phyloP scores from a whole-genome alignment of 2,797 vertebrate genomes.

The Pachyuromys duprasi region DNA sequence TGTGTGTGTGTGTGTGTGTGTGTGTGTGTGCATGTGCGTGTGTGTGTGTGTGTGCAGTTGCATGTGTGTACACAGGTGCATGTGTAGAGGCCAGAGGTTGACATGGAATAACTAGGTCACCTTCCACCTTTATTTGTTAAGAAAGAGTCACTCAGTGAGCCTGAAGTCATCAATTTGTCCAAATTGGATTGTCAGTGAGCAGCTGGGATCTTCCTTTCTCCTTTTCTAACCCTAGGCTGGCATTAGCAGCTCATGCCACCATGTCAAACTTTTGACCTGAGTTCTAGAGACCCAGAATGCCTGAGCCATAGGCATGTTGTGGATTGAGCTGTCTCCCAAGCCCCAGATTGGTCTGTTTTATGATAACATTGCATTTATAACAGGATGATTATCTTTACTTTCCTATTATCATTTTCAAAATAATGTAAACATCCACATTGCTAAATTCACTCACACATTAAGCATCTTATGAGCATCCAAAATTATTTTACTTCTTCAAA shows the following conservation, averaged over 20 bases:
- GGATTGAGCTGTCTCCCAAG: not conserved
- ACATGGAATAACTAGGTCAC: not conserved
- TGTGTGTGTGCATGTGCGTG: not conserved
- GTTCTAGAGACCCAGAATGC: not conserved
- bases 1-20: not conserved
- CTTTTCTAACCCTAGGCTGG: not conserved
- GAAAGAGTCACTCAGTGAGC: not conserved
- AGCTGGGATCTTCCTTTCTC: not conserved
- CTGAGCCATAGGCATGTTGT: not conserved
- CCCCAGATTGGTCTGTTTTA: not conserved
- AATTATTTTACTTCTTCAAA: not conserved
- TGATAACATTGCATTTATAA: not conserved
- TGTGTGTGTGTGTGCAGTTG: not conserved
- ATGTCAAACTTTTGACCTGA: not conserved
- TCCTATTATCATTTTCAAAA: not conserved
- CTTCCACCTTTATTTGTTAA: not conserved
- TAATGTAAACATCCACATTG: not conserved
- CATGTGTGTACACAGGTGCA: not conserved
- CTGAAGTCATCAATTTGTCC: not conserved
- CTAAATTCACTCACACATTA: not conserved
- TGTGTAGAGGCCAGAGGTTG: not conserved
- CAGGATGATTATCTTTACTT: not conserved
- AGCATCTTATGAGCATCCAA: not conserved
- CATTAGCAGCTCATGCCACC: not conserved
- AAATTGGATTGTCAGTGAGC: not conserved